Evolutionary conservation across 2,888 invertebrate species (phyloP), one percentile per base, ranked within the genome.

Genomic region (Drosophila silvestris): DNA sequence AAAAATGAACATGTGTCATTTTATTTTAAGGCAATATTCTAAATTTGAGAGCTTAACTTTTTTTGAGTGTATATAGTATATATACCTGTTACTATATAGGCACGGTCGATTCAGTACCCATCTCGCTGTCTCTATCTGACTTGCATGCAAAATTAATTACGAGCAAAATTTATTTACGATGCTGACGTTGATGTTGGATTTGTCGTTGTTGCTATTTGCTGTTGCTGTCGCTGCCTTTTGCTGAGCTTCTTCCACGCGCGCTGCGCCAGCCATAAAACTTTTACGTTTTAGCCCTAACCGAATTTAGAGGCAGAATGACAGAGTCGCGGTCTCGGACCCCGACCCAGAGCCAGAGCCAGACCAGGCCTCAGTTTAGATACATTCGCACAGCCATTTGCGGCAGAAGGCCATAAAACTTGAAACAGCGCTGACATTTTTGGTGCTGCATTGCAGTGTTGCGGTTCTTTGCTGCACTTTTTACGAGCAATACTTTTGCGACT

Each of bases 61-160:
- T 47, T 26, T 9, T 47, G 9, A 26, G 26, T 30, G 32, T 28
- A 19, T 52, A 28, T 33, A 39, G 28, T 3, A 35, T 22, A 52
- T 16, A 28, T 44, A 59, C 22, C 22, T 32, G n/a, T 6, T 30
- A 28, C 35, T 33, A 28, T 16, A 61, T 61, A 59, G 39, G n/a
- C 58, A 44, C 53, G 51, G 51, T 32, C 10, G 54, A 54, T 37
- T 60, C 54, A 33, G 66, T 67, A 44, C 61, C 47, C 67, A 64
- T 77, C 68, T 70, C 35, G 51, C 61, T 61, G 67, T 61, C 47
- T 57, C 50, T 67, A 67, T 57, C 78, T 90, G 89, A 90, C 86
- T 85, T 73, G 86, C 86, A 90, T 87, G 90, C 90, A 83, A 87
- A 90, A 87, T 89, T 88, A 87, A 87, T 87, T 89, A 89, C 89